phyloP scores from a whole-genome alignment of 92 coral and sea anemone genomes.

The Zoanthus gigantus region DNA sequence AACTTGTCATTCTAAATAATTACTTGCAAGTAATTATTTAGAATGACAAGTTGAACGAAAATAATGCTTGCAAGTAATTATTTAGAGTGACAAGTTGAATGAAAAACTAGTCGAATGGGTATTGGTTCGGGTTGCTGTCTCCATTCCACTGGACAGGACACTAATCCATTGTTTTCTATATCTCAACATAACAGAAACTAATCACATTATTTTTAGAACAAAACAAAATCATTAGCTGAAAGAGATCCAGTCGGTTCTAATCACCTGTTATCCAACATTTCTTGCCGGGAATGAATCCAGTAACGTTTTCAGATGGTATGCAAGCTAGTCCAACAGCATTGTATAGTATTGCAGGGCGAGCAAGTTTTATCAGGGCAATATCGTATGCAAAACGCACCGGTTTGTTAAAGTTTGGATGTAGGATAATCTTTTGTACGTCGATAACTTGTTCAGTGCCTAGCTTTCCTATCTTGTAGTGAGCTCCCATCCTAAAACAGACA shows the following conservation, averaged over 20 bases:
- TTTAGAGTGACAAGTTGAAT: too few species aligned
- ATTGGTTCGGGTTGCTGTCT: too few species aligned
- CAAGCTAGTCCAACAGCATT: background rate
- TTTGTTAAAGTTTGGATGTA: background rate
- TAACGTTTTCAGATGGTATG: background rate
- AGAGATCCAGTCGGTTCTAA: background rate
- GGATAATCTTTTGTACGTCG: background rate
- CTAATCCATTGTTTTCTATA: too few species aligned
- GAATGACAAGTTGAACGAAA: too few species aligned
- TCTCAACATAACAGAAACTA: too few species aligned
- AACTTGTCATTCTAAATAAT: too few species aligned
- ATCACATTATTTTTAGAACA: too few species aligned
- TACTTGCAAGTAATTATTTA: too few species aligned
- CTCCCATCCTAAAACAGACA: conserved; percentile 11
- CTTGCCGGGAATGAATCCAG: background rate
- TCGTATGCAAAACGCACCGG: background rate
- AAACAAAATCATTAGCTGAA: too few species aligned
- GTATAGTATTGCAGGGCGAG: background rate
- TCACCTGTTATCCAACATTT: background rate
- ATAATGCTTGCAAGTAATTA: too few species aligned
- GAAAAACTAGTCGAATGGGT: too few species aligned
- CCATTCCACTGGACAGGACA: too few species aligned
- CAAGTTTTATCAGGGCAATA: background rate
- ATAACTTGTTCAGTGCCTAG: background rate
- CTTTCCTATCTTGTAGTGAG: conserved; percentile 4